These are phyloP conservation scores for Mallateleia sp. DNA, from an alignment of 2,888 invertebrate genomes.

Conservation along the genomic window DNA sequence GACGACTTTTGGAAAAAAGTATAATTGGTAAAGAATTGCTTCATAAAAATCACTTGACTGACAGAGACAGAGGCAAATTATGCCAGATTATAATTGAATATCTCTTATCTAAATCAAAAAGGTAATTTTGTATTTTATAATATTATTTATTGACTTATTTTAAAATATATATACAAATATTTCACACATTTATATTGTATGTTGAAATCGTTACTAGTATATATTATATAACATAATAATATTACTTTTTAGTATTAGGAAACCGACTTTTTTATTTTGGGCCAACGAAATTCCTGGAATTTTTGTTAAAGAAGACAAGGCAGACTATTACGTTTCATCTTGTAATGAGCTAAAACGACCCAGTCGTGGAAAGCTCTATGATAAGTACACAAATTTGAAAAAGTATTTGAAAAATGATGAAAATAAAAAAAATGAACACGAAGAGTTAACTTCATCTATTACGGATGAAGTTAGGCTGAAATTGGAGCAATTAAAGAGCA, in stretches of 20 bases:
- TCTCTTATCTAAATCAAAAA: neutral
- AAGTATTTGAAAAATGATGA: neutral
- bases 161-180: no score
- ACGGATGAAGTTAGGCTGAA: neutral
- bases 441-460: neutral
- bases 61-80: no score
- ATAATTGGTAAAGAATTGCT: no score
- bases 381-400: slow-evolving; percentile 27
- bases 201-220: no score
- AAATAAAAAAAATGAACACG: neutral
- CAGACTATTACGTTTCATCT: slow-evolving; percentile 7
- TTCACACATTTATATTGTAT: no score
- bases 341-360: neutral
- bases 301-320: neutral
- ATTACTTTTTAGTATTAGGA: neutral
- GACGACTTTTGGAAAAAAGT: no score
- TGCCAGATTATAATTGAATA: no score
- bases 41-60: no score
- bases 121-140: no score
- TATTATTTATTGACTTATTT: no score
- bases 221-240: no score
- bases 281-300: neutral
- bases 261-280: slow-evolving; percentile 1
- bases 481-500: neutral
- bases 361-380: slow-evolving; percentile 26